Percentiles rank a stretch among this genome's conserved stretches.
These are phyloP conservation scores for Limnodromus scolopaceus DNA, from an alignment of 2,797 vertebrate species.

Conservation along the genomic window DNA sequence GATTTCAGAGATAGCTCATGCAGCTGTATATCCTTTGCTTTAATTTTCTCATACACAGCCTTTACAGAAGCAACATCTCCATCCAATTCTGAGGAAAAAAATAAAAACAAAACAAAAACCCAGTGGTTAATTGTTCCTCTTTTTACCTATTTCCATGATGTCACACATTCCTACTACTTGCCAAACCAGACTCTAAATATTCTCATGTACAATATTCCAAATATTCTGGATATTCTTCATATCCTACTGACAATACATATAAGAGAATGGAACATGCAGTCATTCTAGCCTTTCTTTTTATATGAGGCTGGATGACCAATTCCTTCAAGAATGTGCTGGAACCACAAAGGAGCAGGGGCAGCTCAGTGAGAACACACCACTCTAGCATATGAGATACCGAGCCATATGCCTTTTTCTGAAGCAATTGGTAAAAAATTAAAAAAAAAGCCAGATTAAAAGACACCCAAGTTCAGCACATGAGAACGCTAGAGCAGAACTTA, in stretches of 20 bases:
- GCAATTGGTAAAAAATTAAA: background rate
- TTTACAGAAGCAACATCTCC: slow-evolving; percentile 85
- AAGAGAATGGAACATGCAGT: background rate
- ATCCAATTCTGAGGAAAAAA: slow-evolving; percentile 79
- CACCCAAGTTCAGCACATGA: background rate
- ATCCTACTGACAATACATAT: background rate
- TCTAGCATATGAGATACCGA: background rate
- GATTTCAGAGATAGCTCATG: slow-evolving; percentile 88
- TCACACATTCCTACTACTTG: background rate
- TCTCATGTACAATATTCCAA: background rate
- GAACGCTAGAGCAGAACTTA: background rate
- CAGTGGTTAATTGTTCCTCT: background rate
- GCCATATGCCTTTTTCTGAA: background rate
- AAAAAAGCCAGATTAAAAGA: background rate
- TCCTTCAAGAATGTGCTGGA: background rate
- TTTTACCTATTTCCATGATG: background rate
- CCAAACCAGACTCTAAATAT: background rate
- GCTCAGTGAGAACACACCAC: background rate
- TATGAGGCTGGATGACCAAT: background rate
- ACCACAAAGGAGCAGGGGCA: background rate
- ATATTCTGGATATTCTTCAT: background rate
- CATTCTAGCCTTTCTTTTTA: background rate
- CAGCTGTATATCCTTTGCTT: slow-evolving; percentile 75
- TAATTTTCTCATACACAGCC: slow-evolving; percentile 81
- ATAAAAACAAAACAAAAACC: background rate